Base-by-base conservation (phyloP, 2,888 invertebrate genomes). In the Orthosia gracilis region DNA sequence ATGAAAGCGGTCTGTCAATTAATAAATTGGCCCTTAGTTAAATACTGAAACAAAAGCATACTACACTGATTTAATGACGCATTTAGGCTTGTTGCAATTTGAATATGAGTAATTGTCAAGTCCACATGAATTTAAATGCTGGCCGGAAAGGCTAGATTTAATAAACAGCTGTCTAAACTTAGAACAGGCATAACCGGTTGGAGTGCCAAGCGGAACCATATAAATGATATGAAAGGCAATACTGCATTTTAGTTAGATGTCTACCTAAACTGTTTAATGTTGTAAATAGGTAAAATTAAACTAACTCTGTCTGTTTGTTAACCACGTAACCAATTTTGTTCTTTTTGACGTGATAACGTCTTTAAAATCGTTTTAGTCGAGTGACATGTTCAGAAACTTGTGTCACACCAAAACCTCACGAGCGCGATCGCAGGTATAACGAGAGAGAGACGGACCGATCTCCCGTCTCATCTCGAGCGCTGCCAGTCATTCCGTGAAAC, bases 171-270 rank as follows among this genome's bases (percentile, higher is more conserved):
- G 78, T 57, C 58, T 58, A 67, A 75, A 75, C 26, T 3, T 5
- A 52, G 61, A 78, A 80, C 80, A 68, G 64, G 80, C 71, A 57
- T 57, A 80, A 76, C 80, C 1, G 59, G 80, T 80, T 71, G 21
- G 2, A 58, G 17, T 7, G 50, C 26, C 17, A 65, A 52, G 49
- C 75, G 76, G 71, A 76, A 71, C 59, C 45, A 12, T 47, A 49
- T 23, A 68, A 55, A 52, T 31, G 15, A 59, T 76, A 71, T 40
- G 63, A 80, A 80, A 64, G 71, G 59, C 15, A 76, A 67, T 64
- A 76, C 76, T 21, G 31, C 64, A 64, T 68, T 79, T 67, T 26
- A 55, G 23, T 67, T 21, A 13, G 21, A 45, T 59, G 13, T 59
- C 13, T 45, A 45, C 21, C 15, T 59, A 15, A 45, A 59, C 21